phyloP scores from a whole-genome alignment of 2,888 invertebrate species.

The Encarsia formosa region DNA sequence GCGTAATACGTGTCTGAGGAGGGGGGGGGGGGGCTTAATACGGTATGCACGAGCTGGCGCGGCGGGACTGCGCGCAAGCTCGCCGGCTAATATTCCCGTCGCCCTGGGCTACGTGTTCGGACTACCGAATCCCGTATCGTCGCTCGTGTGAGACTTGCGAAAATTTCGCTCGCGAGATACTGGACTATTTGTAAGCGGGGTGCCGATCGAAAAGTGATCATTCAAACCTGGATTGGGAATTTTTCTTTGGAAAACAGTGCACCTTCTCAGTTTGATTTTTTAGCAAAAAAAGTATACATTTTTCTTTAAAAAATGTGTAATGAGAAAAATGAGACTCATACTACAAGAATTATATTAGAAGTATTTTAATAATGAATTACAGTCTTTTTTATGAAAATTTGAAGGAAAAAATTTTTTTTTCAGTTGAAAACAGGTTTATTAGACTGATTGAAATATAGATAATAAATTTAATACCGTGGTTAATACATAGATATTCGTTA shows the following conservation, averaged over 20 bases:
- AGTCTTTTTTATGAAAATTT: too few relatives aligned
- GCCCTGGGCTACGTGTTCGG: constrained; percentile 44
- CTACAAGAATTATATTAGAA: too few relatives aligned
- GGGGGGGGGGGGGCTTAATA: constrained; percentile 42
- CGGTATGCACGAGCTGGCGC: constrained; percentile 49
- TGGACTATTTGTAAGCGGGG: neutral
- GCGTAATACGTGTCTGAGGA: neutral
- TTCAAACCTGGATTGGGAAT: neutral
- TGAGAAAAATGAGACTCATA: too few relatives aligned
- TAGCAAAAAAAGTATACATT: too few relatives aligned
- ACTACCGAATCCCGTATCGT: constrained; percentile 30
- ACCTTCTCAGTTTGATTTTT: neutral
- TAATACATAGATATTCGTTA: too few relatives aligned
- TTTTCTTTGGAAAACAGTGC: neutral
- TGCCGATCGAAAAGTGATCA: neutral
- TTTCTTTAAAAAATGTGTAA: too few relatives aligned
- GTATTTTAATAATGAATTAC: too few relatives aligned
- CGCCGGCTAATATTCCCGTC: constrained; percentile 48
- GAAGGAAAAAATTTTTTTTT: too few relatives aligned
- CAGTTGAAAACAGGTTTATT: too few relatives aligned
- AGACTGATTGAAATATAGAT: too few relatives aligned
- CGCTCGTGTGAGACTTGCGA: neutral
- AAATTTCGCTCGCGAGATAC: neutral
- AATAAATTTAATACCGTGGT: too few relatives aligned
- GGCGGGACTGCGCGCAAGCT: constrained; percentile 41